Evolutionary conservation across 2,888 invertebrate species (phyloP).

Genomic region (Stomorhina lunata): DNA sequence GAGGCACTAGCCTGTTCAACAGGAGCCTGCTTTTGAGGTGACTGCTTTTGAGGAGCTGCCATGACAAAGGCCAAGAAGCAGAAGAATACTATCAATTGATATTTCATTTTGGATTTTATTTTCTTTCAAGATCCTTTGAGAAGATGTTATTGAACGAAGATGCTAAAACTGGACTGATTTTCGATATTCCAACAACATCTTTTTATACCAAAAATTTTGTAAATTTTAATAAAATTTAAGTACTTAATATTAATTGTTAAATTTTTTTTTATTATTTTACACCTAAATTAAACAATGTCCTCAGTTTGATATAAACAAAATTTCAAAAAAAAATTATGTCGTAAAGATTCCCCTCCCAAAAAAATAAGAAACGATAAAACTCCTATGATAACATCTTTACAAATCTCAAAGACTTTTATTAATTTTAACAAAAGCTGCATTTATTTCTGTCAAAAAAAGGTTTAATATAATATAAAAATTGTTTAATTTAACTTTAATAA

Average conservation of each 20-base stretch:
- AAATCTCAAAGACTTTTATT: too few species aligned
- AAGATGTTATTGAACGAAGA: constrained; percentile 38
- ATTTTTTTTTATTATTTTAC: constrained; percentile 13
- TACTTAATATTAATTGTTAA: constrained; percentile 19
- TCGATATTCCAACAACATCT: constrained; percentile 29
- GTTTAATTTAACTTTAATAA: constrained; percentile 29
- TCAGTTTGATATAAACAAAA: constrained; percentile 32
- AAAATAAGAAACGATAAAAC: neutral
- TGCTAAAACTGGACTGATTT: constrained; percentile 60
- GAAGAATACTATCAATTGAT: constrained; percentile 67
- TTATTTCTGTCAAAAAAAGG: neutral
- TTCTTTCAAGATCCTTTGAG: constrained; percentile 17
- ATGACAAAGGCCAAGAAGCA: constrained; percentile 64
- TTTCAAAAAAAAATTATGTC: constrained; percentile 11
- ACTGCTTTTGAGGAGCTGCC: constrained; percentile 65
- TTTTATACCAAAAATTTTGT: constrained; percentile 60
- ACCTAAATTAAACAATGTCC: constrained; percentile 52
- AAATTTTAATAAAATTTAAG: constrained; percentile 18
- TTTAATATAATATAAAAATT: neutral
- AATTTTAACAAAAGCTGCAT: too few species aligned
- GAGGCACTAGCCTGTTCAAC: too few species aligned
- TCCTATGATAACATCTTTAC: neutral
- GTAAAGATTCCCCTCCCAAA: constrained; percentile 6
- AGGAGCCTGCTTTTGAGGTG: constrained; percentile 67
- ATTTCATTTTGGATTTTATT: constrained; percentile 68